Conservation (phyloP, 2,113 vertebrate genomes). For the Scomber colias region DNA sequence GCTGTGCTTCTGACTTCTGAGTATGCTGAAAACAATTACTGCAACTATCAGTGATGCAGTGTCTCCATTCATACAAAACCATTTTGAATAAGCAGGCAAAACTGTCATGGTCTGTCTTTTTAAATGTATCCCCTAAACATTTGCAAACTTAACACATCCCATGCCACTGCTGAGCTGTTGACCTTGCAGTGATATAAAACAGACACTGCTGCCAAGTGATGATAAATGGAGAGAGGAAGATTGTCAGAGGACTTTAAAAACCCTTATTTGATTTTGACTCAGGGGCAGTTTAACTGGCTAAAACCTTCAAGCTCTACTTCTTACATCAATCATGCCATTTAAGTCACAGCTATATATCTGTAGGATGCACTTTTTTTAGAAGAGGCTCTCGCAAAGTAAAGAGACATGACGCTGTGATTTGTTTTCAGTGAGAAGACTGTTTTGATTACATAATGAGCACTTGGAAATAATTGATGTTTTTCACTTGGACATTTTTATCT, state of each 20-base stretch:
- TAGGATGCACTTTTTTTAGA: slow-evolving; percentile 8
- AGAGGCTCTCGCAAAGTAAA: slow-evolving; percentile 16
- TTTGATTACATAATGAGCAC: not conserved
- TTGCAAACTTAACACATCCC: slow-evolving; percentile 34
- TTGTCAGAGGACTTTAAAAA: slow-evolving; percentile 63
- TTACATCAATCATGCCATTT: slow-evolving; percentile 67
- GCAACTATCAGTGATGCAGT: slow-evolving; percentile 19
- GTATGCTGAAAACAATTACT: slow-evolving; percentile 34
- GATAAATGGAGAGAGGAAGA: slow-evolving; percentile 53
- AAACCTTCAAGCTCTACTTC: slow-evolving; percentile 72
- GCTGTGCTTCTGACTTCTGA: slow-evolving; percentile 24
- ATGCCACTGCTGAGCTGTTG: slow-evolving; percentile 37
- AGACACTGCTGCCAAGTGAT: slow-evolving; percentile 47
- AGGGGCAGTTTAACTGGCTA: slow-evolving; percentile 67
- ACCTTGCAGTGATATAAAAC: slow-evolving; percentile 64
- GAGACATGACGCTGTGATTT: slow-evolving; percentile 20
- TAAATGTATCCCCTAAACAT: slow-evolving; percentile 17
- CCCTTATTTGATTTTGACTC: slow-evolving; percentile 67
- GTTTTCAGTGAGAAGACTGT: not conserved
- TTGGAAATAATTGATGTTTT: not conserved
- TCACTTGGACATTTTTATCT: not conserved
- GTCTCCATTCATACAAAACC: not conserved
- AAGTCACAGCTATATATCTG: slow-evolving; percentile 40
- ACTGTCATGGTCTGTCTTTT: slow-evolving; percentile 8
- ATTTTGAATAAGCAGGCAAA: slow-evolving; percentile 41